phyloP scores from a whole-genome alignment of 2,888 invertebrate genomes.

The Hirtodrosophila duncani region DNA sequence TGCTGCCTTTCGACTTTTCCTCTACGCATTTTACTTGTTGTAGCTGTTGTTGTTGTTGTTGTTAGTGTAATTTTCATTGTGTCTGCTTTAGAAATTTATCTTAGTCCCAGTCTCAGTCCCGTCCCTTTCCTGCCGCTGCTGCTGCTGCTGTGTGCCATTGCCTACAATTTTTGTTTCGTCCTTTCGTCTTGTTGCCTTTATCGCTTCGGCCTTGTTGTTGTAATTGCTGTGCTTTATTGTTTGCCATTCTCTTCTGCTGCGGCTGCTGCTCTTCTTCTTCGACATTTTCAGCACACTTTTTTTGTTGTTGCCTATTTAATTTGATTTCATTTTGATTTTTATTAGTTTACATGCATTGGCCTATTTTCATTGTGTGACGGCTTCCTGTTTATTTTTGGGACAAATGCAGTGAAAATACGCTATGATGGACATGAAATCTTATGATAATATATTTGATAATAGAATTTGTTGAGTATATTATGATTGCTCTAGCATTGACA shows the following conservation, averaged over 20 bases:
- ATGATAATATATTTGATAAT: too few relatives aligned
- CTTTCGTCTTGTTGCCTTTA: constrained; percentile 48
- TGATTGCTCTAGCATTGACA: too few relatives aligned
- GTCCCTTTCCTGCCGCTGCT: background rate
- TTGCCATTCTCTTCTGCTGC: constrained; percentile 17
- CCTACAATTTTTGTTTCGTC: constrained; percentile 30
- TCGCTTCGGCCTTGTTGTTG: constrained; percentile 54
- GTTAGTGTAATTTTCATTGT: constrained; percentile 41
- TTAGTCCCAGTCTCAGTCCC: constrained; percentile 27
- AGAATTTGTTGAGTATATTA: too few relatives aligned
- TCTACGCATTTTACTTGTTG: constrained; percentile 17
- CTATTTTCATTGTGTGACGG: constrained; percentile 20
- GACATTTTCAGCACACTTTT: constrained; percentile 35
- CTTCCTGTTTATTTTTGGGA: constrained; percentile 7
- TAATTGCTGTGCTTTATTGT: constrained; percentile 58
- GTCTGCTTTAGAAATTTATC: constrained; percentile 53
- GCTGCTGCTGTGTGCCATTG: background rate
- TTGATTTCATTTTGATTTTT: constrained; percentile 71
- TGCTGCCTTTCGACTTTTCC: constrained; percentile 21
- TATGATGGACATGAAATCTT: too few relatives aligned
- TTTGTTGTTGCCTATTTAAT: constrained; percentile 59
- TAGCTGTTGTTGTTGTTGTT: constrained; percentile 46
- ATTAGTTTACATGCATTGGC: constrained; percentile 57
- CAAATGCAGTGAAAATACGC: too few relatives aligned
- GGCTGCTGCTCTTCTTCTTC: constrained; percentile 20